Conservation (phyloP, 1,140 invertebrate species). For the Ceratosolen solmsi region DNA sequence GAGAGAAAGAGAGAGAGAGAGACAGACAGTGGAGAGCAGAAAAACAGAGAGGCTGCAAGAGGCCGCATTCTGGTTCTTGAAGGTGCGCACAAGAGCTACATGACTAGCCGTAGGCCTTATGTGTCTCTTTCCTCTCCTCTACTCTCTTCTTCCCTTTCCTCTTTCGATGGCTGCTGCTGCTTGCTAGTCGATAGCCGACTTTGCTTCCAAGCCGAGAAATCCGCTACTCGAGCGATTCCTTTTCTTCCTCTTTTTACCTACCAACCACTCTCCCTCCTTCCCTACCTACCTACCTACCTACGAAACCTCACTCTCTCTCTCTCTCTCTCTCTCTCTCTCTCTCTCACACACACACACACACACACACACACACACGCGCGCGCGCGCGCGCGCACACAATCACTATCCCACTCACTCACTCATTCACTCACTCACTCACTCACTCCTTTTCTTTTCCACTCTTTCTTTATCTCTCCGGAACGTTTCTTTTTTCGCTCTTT, state of each 20-base stretch:
- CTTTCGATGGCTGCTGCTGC: conserved; percentile 12
- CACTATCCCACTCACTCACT: too few relatives aligned
- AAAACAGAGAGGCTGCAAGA: neutral
- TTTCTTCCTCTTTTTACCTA: conserved; percentile 14
- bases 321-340: neutral
- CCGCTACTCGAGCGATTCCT: conserved; percentile 41
- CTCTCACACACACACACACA: neutral
- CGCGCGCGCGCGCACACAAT: too few relatives aligned
- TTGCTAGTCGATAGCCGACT: conserved; percentile 32
- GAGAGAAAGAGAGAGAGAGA: conserved; percentile 20
- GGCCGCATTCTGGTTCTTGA: conserved; percentile 35
- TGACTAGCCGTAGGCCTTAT: conserved; percentile 41
- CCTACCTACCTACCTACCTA: neutral
- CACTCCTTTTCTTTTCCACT: neutral
- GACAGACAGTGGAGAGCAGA: neutral
- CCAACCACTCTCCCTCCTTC: neutral
- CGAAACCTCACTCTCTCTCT: neutral
- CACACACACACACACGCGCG: too few relatives aligned
- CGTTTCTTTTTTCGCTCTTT: conserved; percentile 7
- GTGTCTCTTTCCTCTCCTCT: conserved; percentile 1
- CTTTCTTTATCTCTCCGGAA: conserved; percentile 7
- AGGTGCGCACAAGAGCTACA: conserved; percentile 15
- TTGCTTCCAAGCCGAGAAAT: conserved; percentile 44
- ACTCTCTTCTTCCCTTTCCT: conserved; percentile 3
- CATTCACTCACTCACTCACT: neutral